These are phyloP conservation scores for Tetragonisca angustula DNA, from an alignment of 2,888 invertebrate genomes.

Conservation along the genomic window DNA sequence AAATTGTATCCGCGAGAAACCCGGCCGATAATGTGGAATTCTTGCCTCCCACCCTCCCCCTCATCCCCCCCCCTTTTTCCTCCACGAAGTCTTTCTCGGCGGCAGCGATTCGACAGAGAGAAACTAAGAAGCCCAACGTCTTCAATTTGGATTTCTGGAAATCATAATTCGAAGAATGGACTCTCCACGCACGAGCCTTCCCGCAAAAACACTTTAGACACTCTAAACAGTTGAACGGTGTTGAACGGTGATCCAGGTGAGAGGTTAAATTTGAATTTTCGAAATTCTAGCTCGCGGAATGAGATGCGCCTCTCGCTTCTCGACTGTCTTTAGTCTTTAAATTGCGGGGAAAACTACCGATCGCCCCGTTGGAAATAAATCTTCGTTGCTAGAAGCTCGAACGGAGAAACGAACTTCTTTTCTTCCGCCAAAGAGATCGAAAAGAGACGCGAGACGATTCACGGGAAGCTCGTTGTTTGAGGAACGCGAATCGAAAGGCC, in stretches of 20 bases:
- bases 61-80: not conserved
- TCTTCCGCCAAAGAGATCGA: conserved; percentile 14
- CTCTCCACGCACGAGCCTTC: not conserved
- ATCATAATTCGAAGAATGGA: not conserved
- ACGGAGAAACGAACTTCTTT: not conserved
- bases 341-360: conserved; percentile 19
- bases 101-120: not conserved
- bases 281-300: no score
- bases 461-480: not conserved
- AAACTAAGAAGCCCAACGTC: not conserved
- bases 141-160: not conserved
- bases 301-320: no score
- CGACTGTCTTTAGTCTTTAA: no score
- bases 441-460: conserved; percentile 11
- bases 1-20: conserved; percentile 78
- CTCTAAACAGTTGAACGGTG: no score
- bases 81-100: not conserved
- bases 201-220: not conserved
- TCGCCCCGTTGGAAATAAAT: conserved; percentile 2
- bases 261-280: no score
- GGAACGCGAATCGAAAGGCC: not conserved
- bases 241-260: no score
- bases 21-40: conserved; percentile 70
- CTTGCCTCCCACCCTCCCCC: conserved; percentile 35
- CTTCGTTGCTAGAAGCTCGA: conserved; percentile 23